A percentile compares a stretch with the other conserved stretches of the same genome.
Conservation (phyloP, 1,140 invertebrate species). For the Drosophila rufa region DNA sequence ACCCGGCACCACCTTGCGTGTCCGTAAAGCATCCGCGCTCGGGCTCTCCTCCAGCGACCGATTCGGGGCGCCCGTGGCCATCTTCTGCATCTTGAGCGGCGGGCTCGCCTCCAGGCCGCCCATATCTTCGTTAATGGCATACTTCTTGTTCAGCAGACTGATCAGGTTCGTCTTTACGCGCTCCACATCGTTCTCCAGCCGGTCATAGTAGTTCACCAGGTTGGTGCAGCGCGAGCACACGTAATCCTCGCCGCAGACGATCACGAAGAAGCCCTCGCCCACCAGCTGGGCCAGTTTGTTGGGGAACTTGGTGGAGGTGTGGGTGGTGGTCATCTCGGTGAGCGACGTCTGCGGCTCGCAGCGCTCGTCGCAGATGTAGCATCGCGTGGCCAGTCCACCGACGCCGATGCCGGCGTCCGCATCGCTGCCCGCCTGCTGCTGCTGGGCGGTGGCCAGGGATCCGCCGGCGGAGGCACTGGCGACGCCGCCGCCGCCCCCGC, state of each 20-base stretch:
- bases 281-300: slow-evolving; percentile 84
- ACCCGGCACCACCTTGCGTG: slow-evolving; percentile 65
- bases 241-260: slow-evolving; percentile 81
- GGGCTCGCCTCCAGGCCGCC: slow-evolving; percentile 55
- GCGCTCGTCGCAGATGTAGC: slow-evolving; percentile 81
- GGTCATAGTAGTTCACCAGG: slow-evolving; percentile 83
- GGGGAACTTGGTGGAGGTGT: slow-evolving; percentile 82
- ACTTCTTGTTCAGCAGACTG: slow-evolving; percentile 83
- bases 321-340: slow-evolving; percentile 77
- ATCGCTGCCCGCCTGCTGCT: slow-evolving; percentile 55
- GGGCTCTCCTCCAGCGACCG: slow-evolving; percentile 59
- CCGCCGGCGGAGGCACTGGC: slow-evolving; percentile 23
- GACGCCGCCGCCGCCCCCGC: slow-evolving; percentile 40
- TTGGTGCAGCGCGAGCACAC: slow-evolving; percentile 84
- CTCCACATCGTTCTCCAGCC: slow-evolving; percentile 82
- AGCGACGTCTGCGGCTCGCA: slow-evolving; percentile 66
- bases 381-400: slow-evolving; percentile 53
- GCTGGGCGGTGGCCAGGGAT: slow-evolving; percentile 29
- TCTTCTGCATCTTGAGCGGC: slow-evolving; percentile 79
- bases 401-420: slow-evolving; percentile 24
- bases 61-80: slow-evolving; percentile 59
- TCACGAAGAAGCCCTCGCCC: slow-evolving; percentile 83
- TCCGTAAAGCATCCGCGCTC: slow-evolving; percentile 52
- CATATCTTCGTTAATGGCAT: slow-evolving; percentile 80
- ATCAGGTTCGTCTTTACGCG: slow-evolving; percentile 79